Percentiles rank a stretch among this genome's conserved stretches.
Evolutionary conservation across 1,140 invertebrate species (phyloP).

Genomic region (Portunus trituberculatus): DNA sequence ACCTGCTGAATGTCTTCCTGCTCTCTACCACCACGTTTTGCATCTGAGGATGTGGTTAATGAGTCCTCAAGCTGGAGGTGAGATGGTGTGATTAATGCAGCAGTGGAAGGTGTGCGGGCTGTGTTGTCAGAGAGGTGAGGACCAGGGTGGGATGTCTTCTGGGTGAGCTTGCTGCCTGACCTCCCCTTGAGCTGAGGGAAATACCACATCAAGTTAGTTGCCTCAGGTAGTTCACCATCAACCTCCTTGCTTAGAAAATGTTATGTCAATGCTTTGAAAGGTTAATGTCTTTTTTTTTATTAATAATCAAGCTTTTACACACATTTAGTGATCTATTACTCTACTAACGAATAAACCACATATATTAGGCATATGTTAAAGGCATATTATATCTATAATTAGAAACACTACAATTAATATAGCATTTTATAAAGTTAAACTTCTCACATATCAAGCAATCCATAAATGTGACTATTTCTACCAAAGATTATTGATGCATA

Average conservation of each 20-base stretch:
- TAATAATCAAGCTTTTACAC: neutral
- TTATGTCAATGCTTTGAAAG: neutral
- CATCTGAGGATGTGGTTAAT: slow-evolving; percentile 50
- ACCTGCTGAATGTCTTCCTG: slow-evolving; percentile 65
- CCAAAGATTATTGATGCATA: no score
- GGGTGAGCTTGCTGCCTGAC: slow-evolving; percentile 40
- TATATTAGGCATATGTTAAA: neutral
- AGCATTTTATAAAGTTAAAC: no score
- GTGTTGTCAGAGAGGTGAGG: slow-evolving; percentile 25
- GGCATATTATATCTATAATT: neutral
- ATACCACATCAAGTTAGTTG: slow-evolving; percentile 23
- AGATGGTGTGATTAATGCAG: slow-evolving; percentile 17
- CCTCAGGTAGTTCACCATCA: neutral
- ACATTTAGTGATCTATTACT: neutral
- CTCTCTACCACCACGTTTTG: slow-evolving; percentile 30
- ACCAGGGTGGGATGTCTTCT: slow-evolving; percentile 26
- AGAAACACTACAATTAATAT: neutral
- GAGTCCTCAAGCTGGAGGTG: neutral
- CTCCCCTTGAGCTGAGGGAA: slow-evolving; percentile 24
- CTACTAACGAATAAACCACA: neutral
- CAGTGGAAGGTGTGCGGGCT: slow-evolving; percentile 7
- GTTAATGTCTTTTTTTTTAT: no score
- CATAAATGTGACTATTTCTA: neutral
- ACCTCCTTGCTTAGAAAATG: neutral
- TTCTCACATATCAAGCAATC: neutral